Conservation (phyloP, 2,888 invertebrate genomes). For the Chaitophorus viminalis region DNA sequence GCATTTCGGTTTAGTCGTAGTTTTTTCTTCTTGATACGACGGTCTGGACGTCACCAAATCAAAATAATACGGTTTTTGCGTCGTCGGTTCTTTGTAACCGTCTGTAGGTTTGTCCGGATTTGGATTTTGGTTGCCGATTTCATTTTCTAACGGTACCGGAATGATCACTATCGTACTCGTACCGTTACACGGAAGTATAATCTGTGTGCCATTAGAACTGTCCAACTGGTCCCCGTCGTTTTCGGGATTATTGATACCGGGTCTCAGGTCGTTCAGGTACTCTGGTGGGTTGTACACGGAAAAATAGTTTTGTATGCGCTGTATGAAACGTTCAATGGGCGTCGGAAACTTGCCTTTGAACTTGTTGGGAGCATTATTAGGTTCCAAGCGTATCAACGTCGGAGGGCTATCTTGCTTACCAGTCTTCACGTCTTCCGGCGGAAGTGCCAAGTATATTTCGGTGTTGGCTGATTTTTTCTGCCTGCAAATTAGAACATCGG, state of each 20-base stretch:
- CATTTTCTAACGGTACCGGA: slow-evolving; percentile 58
- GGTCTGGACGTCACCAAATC: background rate
- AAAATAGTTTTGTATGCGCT: slow-evolving; percentile 76
- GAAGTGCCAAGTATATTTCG: slow-evolving; percentile 46
- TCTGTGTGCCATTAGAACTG: slow-evolving; percentile 39
- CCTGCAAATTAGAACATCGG: slow-evolving; percentile 20
- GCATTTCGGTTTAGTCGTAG: background rate
- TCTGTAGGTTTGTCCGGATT: background rate
- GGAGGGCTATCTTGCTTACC: slow-evolving; percentile 43
- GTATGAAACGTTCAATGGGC: slow-evolving; percentile 75
- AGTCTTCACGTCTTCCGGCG: slow-evolving; percentile 24
- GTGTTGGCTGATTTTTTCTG: slow-evolving; percentile 31
- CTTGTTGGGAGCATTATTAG: slow-evolving; percentile 11
- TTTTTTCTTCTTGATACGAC: background rate
- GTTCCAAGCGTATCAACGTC: slow-evolving; percentile 40
- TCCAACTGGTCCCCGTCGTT: slow-evolving; percentile 32
- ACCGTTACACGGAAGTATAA: slow-evolving; percentile 50
- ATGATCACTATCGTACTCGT: slow-evolving; percentile 63
- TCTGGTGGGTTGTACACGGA: slow-evolving; percentile 71
- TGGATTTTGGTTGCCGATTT: slow-evolving; percentile 4
- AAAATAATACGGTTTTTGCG: background rate
- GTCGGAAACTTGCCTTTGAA: slow-evolving; percentile 71
- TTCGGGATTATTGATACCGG: slow-evolving; percentile 45
- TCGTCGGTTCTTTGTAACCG: background rate
- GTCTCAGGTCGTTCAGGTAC: slow-evolving; percentile 55